Evolutionary conservation across 2,888 invertebrate species (phyloP).

Genomic region (Leucoma salicis): DNA sequence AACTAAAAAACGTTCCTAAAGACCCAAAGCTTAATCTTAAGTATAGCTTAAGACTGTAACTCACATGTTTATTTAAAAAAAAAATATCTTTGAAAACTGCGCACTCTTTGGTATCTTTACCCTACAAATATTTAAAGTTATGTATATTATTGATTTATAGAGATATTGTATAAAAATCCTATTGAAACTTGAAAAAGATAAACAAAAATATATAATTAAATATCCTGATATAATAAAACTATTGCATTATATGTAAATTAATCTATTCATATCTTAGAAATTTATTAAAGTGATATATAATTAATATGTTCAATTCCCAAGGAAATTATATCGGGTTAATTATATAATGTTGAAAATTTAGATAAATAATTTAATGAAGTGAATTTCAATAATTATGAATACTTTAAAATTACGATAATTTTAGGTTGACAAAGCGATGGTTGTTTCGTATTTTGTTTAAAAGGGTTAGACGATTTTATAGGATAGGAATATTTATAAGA

Average conservation of each 20-base stretch:
- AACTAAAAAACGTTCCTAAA: no score
- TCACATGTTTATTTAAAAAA: no score
- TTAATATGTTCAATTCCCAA: slow-evolving; percentile 73
- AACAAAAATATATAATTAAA: slow-evolving; percentile 22
- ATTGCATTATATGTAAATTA: slow-evolving; percentile 62
- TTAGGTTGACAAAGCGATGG: background rate
- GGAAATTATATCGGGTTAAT: slow-evolving; percentile 75
- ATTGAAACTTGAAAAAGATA: slow-evolving; percentile 26
- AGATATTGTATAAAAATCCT: slow-evolving; percentile 34
- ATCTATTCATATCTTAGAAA: slow-evolving; percentile 79
- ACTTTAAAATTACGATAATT: background rate
- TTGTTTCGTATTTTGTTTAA: background rate
- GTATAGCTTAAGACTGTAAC: no score
- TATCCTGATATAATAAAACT: slow-evolving; percentile 42
- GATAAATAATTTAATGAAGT: slow-evolving; percentile 31
- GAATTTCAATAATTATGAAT: background rate
- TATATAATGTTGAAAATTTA: slow-evolving; percentile 67
- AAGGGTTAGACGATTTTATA: background rate
- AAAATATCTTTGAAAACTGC: no score
- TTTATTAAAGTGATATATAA: slow-evolving; percentile 72
- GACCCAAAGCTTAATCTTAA: no score
- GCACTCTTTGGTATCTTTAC: no score
- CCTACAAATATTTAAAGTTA: no score
- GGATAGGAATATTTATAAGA: background rate
- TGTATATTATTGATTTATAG: slow-evolving; percentile 25